Evolutionary conservation across 2,797 vertebrate genomes (phyloP).

Genomic region (Danio tinwini): DNA sequence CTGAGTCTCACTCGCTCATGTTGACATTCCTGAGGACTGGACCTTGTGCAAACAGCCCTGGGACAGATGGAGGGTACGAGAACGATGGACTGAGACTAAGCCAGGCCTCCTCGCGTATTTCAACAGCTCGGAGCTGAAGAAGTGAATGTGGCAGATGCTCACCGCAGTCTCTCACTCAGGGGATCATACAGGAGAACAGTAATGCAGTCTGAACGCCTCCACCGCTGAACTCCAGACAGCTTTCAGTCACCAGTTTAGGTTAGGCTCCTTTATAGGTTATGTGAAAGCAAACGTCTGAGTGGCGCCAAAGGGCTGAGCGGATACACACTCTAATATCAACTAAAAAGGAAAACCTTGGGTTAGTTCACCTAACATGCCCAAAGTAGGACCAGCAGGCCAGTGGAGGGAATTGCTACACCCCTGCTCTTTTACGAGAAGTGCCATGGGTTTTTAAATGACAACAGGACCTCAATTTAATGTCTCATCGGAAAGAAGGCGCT

Average conservation of each 20-base stretch:
- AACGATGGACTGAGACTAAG: background rate
- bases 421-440: no score
- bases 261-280: background rate
- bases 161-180: background rate
- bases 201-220: conserved; percentile 21
- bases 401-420: no score
- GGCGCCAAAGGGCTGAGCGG: conserved; percentile 23
- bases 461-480: no score
- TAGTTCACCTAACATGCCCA: no score
- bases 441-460: no score
- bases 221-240: conserved; percentile 21
- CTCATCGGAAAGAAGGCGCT: no score
- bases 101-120: conserved; percentile 6
- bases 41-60: conserved; percentile 77
- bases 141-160: background rate
- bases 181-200: conserved; percentile 27
- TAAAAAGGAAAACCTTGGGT: no score
- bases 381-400: no score
- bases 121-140: conserved; percentile 28
- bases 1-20: conserved; percentile 71
- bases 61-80: conserved; percentile 38
- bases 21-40: conserved; percentile 83
- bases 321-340: background rate
- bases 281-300: conserved; percentile 19
- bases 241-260: conserved; percentile 11